These are phyloP conservation scores for Microchirus variegatus DNA, from an alignment of 2,797 vertebrate genomes.

Conservation along the genomic window DNA sequence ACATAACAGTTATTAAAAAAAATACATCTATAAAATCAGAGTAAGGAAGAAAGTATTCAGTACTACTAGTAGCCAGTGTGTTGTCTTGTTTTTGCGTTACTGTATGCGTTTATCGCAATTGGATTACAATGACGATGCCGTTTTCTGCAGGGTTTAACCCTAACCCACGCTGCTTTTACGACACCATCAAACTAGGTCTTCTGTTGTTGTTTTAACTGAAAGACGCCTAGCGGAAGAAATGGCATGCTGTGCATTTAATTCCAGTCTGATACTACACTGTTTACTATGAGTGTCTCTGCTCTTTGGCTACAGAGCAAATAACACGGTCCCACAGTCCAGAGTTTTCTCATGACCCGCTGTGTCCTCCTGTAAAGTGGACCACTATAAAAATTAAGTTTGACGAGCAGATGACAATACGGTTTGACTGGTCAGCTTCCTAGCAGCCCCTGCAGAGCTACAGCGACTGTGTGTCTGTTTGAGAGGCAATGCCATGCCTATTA, in stretches of 20 bases:
- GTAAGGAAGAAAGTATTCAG: too few species aligned
- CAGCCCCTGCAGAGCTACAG: conserved; percentile 37
- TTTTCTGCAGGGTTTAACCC: too few species aligned
- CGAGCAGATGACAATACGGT: conserved; percentile 49
- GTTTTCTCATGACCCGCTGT: conserved; percentile 20
- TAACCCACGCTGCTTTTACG: too few species aligned
- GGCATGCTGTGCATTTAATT: neutral
- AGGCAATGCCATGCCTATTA: conserved; percentile 65
- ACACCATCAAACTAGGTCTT: too few species aligned
- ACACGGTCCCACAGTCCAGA: conserved; percentile 3
- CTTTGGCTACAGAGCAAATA: conserved; percentile 2
- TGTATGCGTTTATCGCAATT: too few species aligned
- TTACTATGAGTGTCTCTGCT: conserved; percentile 6
- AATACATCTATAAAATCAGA: too few species aligned
- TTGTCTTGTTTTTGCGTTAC: too few species aligned
- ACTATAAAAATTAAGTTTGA: conserved; percentile 27
- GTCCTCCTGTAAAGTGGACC: neutral
- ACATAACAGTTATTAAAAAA: too few species aligned
- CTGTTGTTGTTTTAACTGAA: too few species aligned
- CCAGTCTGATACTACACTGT: conserved; percentile 2
- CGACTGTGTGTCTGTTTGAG: conserved; percentile 50
- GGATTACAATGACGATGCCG: too few species aligned
- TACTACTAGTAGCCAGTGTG: too few species aligned
- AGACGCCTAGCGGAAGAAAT: too few species aligned
- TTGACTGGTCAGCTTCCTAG: conserved; percentile 48